Evolutionary conservation across 2,797 vertebrate species (phyloP).

Genomic region (Helarctos malayanus): DNA sequence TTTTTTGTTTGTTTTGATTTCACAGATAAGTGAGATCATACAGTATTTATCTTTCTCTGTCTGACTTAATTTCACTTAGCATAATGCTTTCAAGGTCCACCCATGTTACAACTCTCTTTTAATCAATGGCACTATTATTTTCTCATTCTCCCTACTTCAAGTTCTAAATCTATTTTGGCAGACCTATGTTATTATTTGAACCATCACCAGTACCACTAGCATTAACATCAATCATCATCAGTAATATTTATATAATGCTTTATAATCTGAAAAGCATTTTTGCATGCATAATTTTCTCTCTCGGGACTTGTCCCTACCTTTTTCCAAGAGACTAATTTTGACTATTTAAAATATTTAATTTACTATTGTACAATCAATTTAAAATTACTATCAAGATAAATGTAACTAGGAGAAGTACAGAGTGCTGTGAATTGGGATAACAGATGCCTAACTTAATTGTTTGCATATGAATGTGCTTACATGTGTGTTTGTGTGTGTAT

Average conservation of each 20-base stretch:
- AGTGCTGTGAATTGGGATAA: background rate
- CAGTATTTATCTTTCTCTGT: background rate
- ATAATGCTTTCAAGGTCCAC: background rate
- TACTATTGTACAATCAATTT: background rate
- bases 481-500: background rate
- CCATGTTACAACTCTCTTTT: background rate
- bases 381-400: background rate
- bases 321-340: background rate
- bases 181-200: background rate
- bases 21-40: background rate
- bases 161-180: background rate
- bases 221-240: background rate
- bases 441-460: background rate
- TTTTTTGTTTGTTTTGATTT: background rate
- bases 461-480: background rate
- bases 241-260: background rate
- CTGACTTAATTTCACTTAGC: background rate
- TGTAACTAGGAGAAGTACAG: background rate
- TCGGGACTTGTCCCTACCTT: background rate
- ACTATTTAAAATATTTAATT: background rate
- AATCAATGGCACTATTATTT: slow-evolving; percentile 11
- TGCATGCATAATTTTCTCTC: background rate
- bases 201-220: background rate
- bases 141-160: background rate
- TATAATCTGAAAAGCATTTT: slow-evolving; percentile 10